A percentile compares a stretch with the other conserved stretches of the same genome.
phyloP scores from a whole-genome alignment of 2,113 vertebrate genomes.

The Kryptolebias marmoratus region DNA sequence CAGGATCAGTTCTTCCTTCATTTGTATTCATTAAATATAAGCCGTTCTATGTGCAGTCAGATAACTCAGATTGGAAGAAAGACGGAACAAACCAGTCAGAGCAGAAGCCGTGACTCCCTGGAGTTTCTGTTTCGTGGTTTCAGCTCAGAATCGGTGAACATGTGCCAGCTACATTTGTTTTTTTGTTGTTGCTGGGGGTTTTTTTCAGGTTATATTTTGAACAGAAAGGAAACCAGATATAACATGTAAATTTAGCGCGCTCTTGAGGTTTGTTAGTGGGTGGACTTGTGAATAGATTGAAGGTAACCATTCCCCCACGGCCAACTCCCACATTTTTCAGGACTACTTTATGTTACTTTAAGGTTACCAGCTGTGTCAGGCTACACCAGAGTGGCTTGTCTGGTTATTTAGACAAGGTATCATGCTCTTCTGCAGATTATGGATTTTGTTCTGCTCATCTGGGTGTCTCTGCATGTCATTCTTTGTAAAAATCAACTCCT shows the following conservation, averaged over 20 bases:
- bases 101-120: neutral
- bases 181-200: neutral
- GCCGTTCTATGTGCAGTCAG: conserved; percentile 1
- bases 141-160: conserved; percentile 1
- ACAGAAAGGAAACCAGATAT: neutral
- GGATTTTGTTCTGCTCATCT: neutral
- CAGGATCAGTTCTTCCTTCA: conserved; percentile 15
- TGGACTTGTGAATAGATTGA: neutral
- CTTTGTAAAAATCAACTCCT: conserved; percentile 21
- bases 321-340: neutral
- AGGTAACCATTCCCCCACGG: too few relatives aligned
- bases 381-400: neutral
- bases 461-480: neutral
- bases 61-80: conserved; percentile 18
- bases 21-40: conserved; percentile 20
- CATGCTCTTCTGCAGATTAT: neutral
- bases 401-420: neutral
- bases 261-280: conserved; percentile 1
- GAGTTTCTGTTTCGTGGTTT: conserved; percentile 15
- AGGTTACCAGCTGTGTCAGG: neutral
- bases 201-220: neutral
- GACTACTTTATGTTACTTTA: conserved; percentile 2
- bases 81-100: neutral
- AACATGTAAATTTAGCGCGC: neutral
- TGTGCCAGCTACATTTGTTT: neutral